These are phyloP conservation scores for Montipora capitata DNA, from an alignment of 92 coral and sea anemone species.

Conservation along the genomic window DNA sequence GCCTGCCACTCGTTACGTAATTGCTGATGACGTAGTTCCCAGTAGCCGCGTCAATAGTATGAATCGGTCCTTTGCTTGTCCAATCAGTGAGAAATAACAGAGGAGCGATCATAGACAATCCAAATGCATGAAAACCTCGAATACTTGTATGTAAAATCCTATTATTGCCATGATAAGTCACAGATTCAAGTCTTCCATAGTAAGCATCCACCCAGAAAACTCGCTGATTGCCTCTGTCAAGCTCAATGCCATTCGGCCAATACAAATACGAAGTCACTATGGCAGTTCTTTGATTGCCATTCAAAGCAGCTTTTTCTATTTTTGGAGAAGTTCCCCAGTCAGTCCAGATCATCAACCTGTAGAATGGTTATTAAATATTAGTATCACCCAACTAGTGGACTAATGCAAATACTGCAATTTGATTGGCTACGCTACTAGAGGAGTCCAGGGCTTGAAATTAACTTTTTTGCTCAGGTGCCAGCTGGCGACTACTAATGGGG, in stretches of 20 bases:
- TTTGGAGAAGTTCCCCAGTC: conserved; percentile 76
- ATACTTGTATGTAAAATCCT: conserved; percentile 1
- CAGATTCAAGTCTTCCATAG: conserved; percentile 65
- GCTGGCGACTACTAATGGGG: too few relatives aligned
- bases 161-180: conserved; percentile 60
- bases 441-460: too few relatives aligned
- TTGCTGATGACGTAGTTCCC: conserved; percentile 21
- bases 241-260: conserved; percentile 75
- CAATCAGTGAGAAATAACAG: conserved; percentile 73
- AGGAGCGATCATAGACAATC: conserved; percentile 45
- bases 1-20: conserved; percentile 13
- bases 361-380: neutral
- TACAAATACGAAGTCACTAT: conserved; percentile 37
- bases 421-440: too few relatives aligned
- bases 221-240: conserved; percentile 43
- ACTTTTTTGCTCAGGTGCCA: too few relatives aligned
- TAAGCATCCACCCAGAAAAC: conserved; percentile 74
- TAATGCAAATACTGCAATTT: too few relatives aligned
- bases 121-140: conserved; percentile 55
- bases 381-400: neutral
- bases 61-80: conserved; percentile 23
- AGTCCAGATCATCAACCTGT: conserved; percentile 77
- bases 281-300: conserved; percentile 59
- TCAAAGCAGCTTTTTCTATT: conserved; percentile 64
- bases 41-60: conserved; percentile 34